These are phyloP conservation scores for Oncorhynchus nerka DNA, from an alignment of 2,113 vertebrate genomes.

Conservation along the genomic window DNA sequence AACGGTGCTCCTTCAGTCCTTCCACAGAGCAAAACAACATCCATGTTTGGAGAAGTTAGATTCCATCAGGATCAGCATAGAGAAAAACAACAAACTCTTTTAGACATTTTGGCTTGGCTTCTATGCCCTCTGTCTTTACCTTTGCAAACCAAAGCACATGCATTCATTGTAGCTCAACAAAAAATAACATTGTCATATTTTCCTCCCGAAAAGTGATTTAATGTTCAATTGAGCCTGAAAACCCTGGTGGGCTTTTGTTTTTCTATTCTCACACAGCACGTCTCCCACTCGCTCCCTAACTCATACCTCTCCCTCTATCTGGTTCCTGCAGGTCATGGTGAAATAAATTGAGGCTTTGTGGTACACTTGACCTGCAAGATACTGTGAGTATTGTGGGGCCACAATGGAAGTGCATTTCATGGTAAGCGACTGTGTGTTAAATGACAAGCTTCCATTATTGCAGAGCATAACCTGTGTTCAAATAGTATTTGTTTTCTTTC, in stretches of 20 bases:
- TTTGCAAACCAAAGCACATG: not conserved
- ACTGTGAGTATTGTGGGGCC: not conserved
- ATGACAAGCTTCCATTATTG: not conserved
- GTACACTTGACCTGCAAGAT: not conserved
- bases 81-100: not conserved
- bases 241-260: constrained; percentile 42
- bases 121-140: not conserved
- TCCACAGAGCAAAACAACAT: too few relatives aligned
- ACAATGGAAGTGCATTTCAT: not conserved
- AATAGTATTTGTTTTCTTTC: too few relatives aligned
- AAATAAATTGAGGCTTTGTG: not conserved
- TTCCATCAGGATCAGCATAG: constrained; percentile 5
- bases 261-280: constrained; percentile 27
- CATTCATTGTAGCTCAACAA: not conserved
- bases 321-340: not conserved
- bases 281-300: not conserved
- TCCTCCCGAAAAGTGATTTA: constrained; percentile 3
- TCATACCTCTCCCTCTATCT: not conserved
- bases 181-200: not conserved
- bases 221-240: constrained; percentile 48
- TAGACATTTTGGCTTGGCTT: not conserved
- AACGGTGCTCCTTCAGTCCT: too few relatives aligned
- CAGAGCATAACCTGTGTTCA: not conserved
- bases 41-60: not conserved
- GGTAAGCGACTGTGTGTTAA: not conserved